Evolutionary conservation across 2,113 vertebrate species (phyloP), one percentile per base, ranked within the genome.

Genomic region (Strix aluco): DNA sequence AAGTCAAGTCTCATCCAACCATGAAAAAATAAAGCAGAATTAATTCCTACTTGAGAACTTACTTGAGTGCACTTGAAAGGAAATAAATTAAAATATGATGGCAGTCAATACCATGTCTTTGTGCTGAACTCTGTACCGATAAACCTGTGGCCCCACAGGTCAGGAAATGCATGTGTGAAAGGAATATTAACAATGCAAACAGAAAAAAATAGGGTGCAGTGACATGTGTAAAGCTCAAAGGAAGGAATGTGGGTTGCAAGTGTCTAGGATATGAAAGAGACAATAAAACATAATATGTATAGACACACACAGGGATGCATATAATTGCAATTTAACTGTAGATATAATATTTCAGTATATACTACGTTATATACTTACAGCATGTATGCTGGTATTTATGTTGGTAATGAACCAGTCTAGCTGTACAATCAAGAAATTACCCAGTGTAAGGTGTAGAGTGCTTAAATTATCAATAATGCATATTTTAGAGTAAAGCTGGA

Each of bases 21-120:
- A 71, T 63, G 51, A 70, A 74, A 88, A 84, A 78, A 74, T 66
- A 73, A 91, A 78, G 7, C 12, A 32, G 57, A 96, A 91, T 95
- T 95, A 91, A 85, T 79, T 95, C 30, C 57, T 52, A 22, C 83
- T 78, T 74, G n/a, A 74, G 52, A 91, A 36, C 6, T 38, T 38
- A 63, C 38, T 79, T 5, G 5, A 55, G 9, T 61, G 61, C 61
- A 75, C 18, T 79, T 74, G 65, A 72, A 92, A 85, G 61, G 26
- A 84, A 91, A 84, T 74, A 52, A 66, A 91, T 92, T 86, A 44
- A 94, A 91, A 81, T 47, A 55, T 11, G 36, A 61, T 57, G 70
- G 49, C 67, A 88, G 40, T 72, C 70, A 90, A 42, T 85, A 46
- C 21, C 11, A 4, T 0, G 16, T 32, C 40, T 77, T 88, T 86